Evolutionary conservation across 2,888 invertebrate species (phyloP).

Genomic region (Phortica okadai): DNA sequence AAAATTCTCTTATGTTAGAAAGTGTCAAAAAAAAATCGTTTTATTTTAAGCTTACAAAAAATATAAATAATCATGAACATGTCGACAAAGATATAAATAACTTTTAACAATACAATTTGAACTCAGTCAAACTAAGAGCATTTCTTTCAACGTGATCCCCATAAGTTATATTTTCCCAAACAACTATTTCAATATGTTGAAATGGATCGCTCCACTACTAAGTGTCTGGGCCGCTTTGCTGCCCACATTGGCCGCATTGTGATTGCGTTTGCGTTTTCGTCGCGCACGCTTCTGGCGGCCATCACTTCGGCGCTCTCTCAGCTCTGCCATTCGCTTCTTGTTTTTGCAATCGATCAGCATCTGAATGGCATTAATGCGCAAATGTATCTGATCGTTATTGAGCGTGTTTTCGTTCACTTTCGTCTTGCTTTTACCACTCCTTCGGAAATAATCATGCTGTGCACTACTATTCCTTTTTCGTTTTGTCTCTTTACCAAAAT

Average conservation of each 20-base stretch:
- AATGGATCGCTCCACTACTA: slow-evolving; percentile 29
- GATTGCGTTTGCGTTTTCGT: not conserved
- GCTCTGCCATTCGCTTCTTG: not conserved
- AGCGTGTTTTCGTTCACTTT: not conserved
- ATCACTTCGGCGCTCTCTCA: not conserved
- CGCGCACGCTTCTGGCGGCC: not conserved
- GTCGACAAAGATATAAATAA: not conserved
- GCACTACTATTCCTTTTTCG: too few relatives aligned
- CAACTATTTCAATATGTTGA: too few relatives aligned
- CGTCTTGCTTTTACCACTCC: not conserved
- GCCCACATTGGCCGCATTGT: not conserved
- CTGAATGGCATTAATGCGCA: slow-evolving; percentile 46
- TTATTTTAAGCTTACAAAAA: too few relatives aligned
- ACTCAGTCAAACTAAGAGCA: not conserved
- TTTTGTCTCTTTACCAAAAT: too few relatives aligned
- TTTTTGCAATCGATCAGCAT: slow-evolving; percentile 29
- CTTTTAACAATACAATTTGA: not conserved
- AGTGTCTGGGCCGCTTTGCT: slow-evolving; percentile 20
- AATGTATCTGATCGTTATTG: slow-evolving; percentile 23
- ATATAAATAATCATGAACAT: too few relatives aligned
- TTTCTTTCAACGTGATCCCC: too few relatives aligned
- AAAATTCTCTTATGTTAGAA: too few relatives aligned
- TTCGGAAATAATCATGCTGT: too few relatives aligned
- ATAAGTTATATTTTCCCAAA: too few relatives aligned
- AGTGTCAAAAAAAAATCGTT: too few relatives aligned